Conservation (phyloP, 2,888 invertebrate species). For the Girardia tigrina region DNA sequence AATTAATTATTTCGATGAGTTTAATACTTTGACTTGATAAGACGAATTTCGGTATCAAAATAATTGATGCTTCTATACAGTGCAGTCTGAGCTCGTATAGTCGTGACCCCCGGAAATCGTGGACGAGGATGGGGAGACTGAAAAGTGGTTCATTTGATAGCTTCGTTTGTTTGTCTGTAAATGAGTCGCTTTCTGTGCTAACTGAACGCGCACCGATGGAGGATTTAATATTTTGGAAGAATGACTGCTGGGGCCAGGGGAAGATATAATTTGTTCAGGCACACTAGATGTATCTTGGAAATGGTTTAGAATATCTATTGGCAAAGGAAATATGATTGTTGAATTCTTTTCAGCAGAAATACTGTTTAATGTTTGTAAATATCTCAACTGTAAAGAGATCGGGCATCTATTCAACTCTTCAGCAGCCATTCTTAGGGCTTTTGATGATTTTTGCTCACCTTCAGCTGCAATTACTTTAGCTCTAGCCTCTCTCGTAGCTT, state of each 20-base stretch:
- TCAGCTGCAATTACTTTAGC: slow-evolving; percentile 43
- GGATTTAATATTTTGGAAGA: background rate
- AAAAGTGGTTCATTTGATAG: background rate
- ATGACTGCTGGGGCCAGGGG: background rate
- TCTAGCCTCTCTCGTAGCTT: slow-evolving; percentile 42
- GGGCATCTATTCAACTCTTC: slow-evolving; percentile 69
- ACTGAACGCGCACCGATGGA: background rate
- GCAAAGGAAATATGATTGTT: slow-evolving; percentile 48
- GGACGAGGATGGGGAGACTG: background rate
- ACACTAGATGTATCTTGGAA: background rate
- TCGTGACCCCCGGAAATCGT: slow-evolving; percentile 2
- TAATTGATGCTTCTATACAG: too few relatives aligned
- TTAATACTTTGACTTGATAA: too few relatives aligned
- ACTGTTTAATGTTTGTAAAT: slow-evolving; percentile 46
- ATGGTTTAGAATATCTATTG: slow-evolving; percentile 40
- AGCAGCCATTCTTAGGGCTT: slow-evolving; percentile 70
- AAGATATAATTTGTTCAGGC: background rate
- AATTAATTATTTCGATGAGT: too few relatives aligned
- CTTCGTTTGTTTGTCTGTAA: background rate
- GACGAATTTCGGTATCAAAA: too few relatives aligned
- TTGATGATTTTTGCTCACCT: slow-evolving; percentile 57
- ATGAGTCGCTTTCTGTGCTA: background rate
- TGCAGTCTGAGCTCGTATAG: background rate
- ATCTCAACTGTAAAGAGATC: slow-evolving; percentile 60
- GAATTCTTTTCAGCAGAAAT: slow-evolving; percentile 48